Evolutionary conservation across 37 sponge, comb jelly and placozoan species (phyloP).

Genomic region (Dysidea cf. avara): DNA sequence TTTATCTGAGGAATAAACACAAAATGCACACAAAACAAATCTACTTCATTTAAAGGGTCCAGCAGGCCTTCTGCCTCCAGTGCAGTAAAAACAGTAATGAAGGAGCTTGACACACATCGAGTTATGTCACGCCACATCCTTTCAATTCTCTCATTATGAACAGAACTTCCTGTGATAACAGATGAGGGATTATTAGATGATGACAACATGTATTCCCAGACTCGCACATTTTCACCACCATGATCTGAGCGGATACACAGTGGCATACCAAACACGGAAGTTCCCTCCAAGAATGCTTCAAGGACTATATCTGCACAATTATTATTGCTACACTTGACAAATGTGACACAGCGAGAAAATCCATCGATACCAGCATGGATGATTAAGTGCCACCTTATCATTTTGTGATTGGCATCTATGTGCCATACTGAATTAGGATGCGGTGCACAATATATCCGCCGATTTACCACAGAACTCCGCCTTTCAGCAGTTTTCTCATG

Average conservation of each 20-base stretch:
- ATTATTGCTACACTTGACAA: constrained; percentile 22
- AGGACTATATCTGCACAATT: constrained; percentile 35
- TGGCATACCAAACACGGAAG: constrained; percentile 21
- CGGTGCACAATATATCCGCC: constrained; percentile 19
- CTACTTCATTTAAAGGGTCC: constrained; percentile 39
- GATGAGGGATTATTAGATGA: not conserved
- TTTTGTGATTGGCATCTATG: constrained; percentile 50
- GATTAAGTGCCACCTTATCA: constrained; percentile 34
- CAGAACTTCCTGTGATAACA: constrained; percentile 42
- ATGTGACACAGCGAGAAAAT: constrained; percentile 18
- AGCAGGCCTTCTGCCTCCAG: constrained; percentile 25
- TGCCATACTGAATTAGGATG: constrained; percentile 40
- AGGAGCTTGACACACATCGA: constrained; percentile 27
- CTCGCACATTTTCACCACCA: constrained; percentile 37
- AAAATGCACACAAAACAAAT: constrained; percentile 47
- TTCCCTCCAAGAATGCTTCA: constrained; percentile 6
- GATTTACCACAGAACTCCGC: constrained; percentile 5
- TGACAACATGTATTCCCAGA: too few species aligned
- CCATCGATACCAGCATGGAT: constrained; percentile 47
- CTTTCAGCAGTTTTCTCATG: constrained; percentile 19
- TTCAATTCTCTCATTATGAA: constrained; percentile 61
- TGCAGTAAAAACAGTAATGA: constrained; percentile 1
- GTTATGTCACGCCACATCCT: constrained; percentile 55
- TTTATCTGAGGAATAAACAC: constrained; percentile 47
- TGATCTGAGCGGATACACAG: constrained; percentile 24